Evolutionary conservation across 1,140 invertebrate genomes (phyloP), one percentile per base, ranked within the genome.

Genomic region (Sesamia nonagrioides): DNA sequence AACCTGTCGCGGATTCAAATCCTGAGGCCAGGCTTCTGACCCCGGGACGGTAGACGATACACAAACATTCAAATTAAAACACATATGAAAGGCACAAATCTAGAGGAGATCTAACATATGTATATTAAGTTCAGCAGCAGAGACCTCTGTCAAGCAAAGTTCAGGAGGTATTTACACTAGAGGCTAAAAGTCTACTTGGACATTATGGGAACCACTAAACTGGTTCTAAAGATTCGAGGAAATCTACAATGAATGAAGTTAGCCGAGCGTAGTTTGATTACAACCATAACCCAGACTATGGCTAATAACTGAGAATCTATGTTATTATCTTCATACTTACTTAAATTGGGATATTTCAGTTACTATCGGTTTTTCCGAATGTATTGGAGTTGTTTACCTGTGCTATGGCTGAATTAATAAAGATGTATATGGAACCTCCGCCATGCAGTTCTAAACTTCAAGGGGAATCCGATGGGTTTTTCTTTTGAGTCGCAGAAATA

Each of bases 211-310:
- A 17, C 33, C 60, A 17, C 60, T 37, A n/a, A 27, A 37, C 1
- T 15, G 15, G 33, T 17, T 9, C 60, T 61, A 40, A 35, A 61
- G 6, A n/a, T n/a, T 61, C 11, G 9, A 45, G n/a, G 40, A 42
- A 11, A 33, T 27, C 66, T 69, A 69, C 66, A 69, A 69, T 69
- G 66, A 69, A 33, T 69, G 66, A 69, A 33, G 15, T 33, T 9
- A 69, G 42, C 42, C n/a, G 42, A n/a, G 42, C 66, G 11, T 50
- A 8, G 13, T 33, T 11, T 21, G 18, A 27, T 48, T 48, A 6
- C 8, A 6, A 1, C 17, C 6, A 40, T 17, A 9, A 63, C 17
- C 7, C 33, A 21, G 54, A 11, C 52, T 18, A 27, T 18, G 42
- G 11, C 4, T 5, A n/a, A 50, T 50, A 50, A 15, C 45, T n/a